Conservation (phyloP, 2,888 invertebrate species). For the Eristalis tenax region DNA sequence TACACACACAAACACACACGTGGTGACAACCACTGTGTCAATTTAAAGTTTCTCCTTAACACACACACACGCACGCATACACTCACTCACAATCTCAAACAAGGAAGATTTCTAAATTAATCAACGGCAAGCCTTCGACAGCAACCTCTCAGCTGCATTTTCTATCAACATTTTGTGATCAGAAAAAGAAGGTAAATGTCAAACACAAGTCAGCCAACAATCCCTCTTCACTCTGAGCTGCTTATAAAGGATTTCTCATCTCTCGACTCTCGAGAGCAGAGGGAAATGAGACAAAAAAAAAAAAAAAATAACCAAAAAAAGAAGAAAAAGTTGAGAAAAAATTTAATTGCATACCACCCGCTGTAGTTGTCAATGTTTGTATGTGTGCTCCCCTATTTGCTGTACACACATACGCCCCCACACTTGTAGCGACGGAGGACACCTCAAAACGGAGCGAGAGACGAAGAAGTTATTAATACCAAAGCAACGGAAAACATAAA, state of each 20-base stretch:
- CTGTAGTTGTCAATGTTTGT: conserved; percentile 35
- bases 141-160: neutral
- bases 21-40: neutral
- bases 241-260: neutral
- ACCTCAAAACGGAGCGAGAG: conserved; percentile 5
- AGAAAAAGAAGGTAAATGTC: conserved; percentile 55
- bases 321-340: conserved; percentile 3
- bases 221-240: neutral
- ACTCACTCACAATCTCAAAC: neutral
- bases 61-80: neutral
- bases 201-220: conserved; percentile 32
- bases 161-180: neutral
- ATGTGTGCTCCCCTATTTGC: neutral
- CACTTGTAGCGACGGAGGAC: neutral
- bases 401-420: neutral
- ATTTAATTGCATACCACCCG: conserved; percentile 42
- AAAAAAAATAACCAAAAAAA: too few species aligned
- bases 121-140: neutral
- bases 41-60: neutral
- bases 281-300: neutral
- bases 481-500: conserved; percentile 12
- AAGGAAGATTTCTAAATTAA: neutral
- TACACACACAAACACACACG: neutral
- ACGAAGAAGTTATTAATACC: conserved; percentile 56
- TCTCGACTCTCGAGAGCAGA: neutral